Base-by-base conservation (phyloP, 2,888 invertebrate genomes). In the Eupithecia pulchellata region DNA sequence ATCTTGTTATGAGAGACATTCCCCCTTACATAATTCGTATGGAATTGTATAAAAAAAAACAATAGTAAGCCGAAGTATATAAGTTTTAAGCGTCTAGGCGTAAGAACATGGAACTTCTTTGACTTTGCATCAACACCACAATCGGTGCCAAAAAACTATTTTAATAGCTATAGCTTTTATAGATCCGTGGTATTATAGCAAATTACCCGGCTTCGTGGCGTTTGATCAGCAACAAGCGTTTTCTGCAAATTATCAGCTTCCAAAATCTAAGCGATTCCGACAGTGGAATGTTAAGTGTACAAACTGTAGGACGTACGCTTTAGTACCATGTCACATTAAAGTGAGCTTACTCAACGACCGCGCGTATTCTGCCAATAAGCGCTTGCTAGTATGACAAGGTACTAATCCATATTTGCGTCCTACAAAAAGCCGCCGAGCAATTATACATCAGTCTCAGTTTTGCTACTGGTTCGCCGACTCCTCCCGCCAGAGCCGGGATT, bases 381-480 rank as follows among this genome's bases (percentile, higher is more conserved):
- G 42, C 2, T 20, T 78, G 83, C 82, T 85, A 20, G 8, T 9
- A 86, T 85, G 86, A 80, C 69, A 79, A 75, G 75, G 73, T 52
- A 25, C 52, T 52, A 52, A 52, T 52, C 11, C 25, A 13, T 13
- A 32, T 32, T 20, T 20, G 11, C 20, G 20, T 47, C 47, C 20
- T 47, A 20, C 9, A 11, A 11, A 2, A 47, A 20, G 11, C 25
- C 13, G 11, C 52, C 30, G 11, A 32, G 29, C 58, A 84, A 88
- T 86, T 90, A 94, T 84, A 94, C 93, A 89, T 94, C 94, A 92
- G 94, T 94, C 91, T 94, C 94, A 86, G 94, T 94, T 86, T 94
- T 94, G 84, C 94, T 94, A 82, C 94, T 94, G 76, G 94, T 94
- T 81, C 93, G 91, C 17, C 94, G 90, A 81, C 91, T 92, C 57